phyloP scores from a whole-genome alignment of 2,797 vertebrate species.

The Holocentrus rufus region DNA sequence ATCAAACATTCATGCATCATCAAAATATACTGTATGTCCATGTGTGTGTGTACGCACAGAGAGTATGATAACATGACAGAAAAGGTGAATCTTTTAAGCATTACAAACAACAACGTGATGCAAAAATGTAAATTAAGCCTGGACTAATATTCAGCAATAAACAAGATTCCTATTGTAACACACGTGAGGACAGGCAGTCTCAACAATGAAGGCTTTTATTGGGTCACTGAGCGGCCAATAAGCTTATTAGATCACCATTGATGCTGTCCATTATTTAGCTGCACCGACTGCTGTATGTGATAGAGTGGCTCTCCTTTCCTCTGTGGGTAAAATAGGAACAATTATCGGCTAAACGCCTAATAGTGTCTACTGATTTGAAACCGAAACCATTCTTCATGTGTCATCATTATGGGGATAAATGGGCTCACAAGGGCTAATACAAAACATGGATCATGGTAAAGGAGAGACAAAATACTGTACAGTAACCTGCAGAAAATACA shows the following conservation, averaged over 20 bases:
- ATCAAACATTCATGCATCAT: neutral
- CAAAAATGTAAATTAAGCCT: neutral
- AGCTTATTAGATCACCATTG: conserved; percentile 38
- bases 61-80: neutral
- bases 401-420: conserved; percentile 49
- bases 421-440: conserved; percentile 18
- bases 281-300: conserved; percentile 40
- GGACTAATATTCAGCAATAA: neutral
- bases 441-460: conserved; percentile 22
- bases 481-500: conserved; percentile 2
- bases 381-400: neutral
- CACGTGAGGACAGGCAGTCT: conserved; percentile 4
- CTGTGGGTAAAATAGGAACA: conserved; percentile 41
- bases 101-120: neutral
- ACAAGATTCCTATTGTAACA: neutral
- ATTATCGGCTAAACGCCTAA: conserved; percentile 41
- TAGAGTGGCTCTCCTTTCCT: conserved; percentile 34
- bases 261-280: conserved; percentile 30
- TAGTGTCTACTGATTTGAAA: conserved; percentile 51
- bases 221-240: conserved; percentile 36
- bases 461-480: conserved; percentile 15
- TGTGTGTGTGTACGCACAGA: neutral
- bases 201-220: conserved; percentile 21
- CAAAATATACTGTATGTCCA: no score
- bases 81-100: neutral